Base-by-base conservation (phyloP, 2,113 vertebrate genomes). In the Seriola quinqueradiata region DNA sequence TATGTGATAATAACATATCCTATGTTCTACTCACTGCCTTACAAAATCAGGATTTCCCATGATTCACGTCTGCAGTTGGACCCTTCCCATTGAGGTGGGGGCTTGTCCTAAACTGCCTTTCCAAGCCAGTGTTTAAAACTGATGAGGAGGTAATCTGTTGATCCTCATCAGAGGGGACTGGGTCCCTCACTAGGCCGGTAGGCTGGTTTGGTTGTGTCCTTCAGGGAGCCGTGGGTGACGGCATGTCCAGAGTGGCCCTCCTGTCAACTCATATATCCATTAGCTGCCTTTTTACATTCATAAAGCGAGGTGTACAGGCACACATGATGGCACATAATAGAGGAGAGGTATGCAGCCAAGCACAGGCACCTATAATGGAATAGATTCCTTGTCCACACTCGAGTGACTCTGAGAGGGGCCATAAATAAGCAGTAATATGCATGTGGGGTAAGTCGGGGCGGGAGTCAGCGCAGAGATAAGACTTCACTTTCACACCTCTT, bases 401-500 rank as follows among this genome's bases (percentile, higher is more conserved):
- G 4, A 82, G 67, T 77, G 83, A 65, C 28, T 73, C 57, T 66
- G 58, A 80, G 83, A 77, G 72, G 28, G 76, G 67, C 72, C 66
- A 77, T 83, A 80, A 83, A 85, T 74, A 85, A 80, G 64, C 34
- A 73, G 83, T 48, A 60, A 76, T 83, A 82, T 80, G 72, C 44
- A 77, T 70, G 72, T 73, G 34, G 42, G 76, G 67, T 28, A 28
- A 76, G 66, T 69, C 19, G 58, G 25, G 34, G 50, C 1, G 2
- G 46, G 25, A 54, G 66, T 52, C 36, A 21, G 21, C 19, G n/a
- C 57, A 40, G 58, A 66, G 63, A 77, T 68, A n/a, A 78, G 34
- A 64, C 77, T 83, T 84, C 40, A 81, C 77, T 81, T 72, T 50
- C 71, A 79, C 71, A 71, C 85, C 76, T 71, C 58, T 58, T 70